A percentile compares a stretch with the other conserved stretches of the same genome.
These are phyloP conservation scores for Mycetomoellerius zeteki DNA, from an alignment of 1,140 invertebrate species.

Conservation along the genomic window DNA sequence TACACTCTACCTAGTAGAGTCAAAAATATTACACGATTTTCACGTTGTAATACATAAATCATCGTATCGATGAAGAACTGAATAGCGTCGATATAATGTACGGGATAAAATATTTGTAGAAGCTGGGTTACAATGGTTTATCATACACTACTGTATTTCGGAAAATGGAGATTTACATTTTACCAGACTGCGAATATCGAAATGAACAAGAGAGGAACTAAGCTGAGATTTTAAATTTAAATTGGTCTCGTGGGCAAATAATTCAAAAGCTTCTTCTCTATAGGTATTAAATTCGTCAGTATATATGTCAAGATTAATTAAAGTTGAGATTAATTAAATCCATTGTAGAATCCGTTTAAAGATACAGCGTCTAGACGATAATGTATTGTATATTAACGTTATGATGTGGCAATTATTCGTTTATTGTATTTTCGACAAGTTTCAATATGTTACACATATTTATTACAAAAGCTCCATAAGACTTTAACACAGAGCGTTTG, in stretches of 20 bases:
- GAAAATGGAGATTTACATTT: slow-evolving; percentile 27
- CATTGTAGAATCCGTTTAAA: slow-evolving; percentile 10
- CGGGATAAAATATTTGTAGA: slow-evolving; percentile 19
- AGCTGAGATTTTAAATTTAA: slow-evolving; percentile 15
- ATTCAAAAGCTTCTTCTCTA: slow-evolving; percentile 2
- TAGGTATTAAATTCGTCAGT: not conserved
- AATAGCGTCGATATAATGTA: slow-evolving; percentile 16
- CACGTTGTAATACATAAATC: slow-evolving; percentile 40
- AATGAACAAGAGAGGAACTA: slow-evolving; percentile 18
- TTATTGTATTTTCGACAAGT: not conserved
- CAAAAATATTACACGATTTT: slow-evolving; percentile 36
- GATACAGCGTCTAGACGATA: not conserved
- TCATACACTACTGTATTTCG: not conserved
- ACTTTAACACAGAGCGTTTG: not conserved
- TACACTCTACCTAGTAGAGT: not conserved
- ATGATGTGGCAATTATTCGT: not conserved
- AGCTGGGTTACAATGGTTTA: slow-evolving; percentile 6
- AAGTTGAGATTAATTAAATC: not conserved
- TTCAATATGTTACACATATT: not conserved
- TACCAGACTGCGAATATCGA: not conserved
- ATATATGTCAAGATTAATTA: not conserved
- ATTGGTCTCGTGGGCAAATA: slow-evolving; percentile 7
- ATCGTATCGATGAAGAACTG: slow-evolving; percentile 23
- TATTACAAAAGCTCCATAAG: not conserved
- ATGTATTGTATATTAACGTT: not conserved